Base-by-base conservation (phyloP, 2,797 vertebrate genomes). In the Philypnodon macrostomus region DNA sequence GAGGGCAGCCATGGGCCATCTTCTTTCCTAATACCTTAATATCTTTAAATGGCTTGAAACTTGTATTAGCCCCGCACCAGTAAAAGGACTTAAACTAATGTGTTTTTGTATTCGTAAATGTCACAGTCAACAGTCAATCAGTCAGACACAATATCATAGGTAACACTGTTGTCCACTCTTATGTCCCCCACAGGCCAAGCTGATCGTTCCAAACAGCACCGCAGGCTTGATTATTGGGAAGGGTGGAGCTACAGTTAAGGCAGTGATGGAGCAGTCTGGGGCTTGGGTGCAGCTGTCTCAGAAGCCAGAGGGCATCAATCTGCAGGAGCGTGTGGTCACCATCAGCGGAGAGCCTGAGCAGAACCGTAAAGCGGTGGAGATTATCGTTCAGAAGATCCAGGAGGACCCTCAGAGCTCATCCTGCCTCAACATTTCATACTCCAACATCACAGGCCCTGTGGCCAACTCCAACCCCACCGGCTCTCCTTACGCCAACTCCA, bases 231-330 rank as follows among this genome's bases (percentile, higher is more conserved):
- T 97, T 86, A 97, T 97, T 17, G 94, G 94, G 41, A 97, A 97
- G 62, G 94, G 93, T 0, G 94, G 94, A 0, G 93, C 93, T 0
- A 97, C 94, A 0, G 94, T 97, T 10, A 96, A 96, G 47, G 93
- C 93, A 0, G 93, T 97, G 74, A 97, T 97, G 94, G 94, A 97
- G 78, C 93, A 96, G 83, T 95, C 94, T 0, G 94, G 94, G 0
- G 94, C 94, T 4, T 97, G 94, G 94, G 94, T 97, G 32, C 94
- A 97, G 87, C 90, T 97, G 13, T 96, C 94, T 47, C 94, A 97
- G 75, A 97, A 97, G 72, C 94, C 94, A 0, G 94, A 96, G 63
- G 94, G 94, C 50, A 94, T 95, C 84, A 97, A 96, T 85, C 88
- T 96, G 58, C 94, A 96, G 78, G 94, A 96, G 67, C 92, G 94